phyloP scores from a whole-genome alignment of 2,113 vertebrate genomes.

The Abramis brama region DNA sequence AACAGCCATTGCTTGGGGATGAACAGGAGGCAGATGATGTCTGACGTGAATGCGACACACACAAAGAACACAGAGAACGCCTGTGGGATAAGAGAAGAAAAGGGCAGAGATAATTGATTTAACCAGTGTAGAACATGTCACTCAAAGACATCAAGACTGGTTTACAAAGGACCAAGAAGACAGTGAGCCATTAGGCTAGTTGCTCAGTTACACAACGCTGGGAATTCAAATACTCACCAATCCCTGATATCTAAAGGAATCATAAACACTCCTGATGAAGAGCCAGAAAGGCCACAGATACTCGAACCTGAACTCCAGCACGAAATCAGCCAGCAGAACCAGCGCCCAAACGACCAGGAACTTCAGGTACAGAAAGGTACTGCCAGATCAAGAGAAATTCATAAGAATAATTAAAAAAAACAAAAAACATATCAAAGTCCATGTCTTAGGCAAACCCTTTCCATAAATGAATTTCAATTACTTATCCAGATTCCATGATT shows the following conservation, averaged over 20 bases:
- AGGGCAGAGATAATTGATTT: not conserved
- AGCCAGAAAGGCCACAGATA: conserved; percentile 99
- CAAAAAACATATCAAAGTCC: no score
- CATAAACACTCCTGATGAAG: conserved; percentile 97
- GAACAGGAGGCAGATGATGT: conserved; percentile 99
- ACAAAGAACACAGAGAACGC: conserved; percentile 99
- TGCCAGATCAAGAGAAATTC: conserved; percentile 63
- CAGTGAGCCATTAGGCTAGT: not conserved
- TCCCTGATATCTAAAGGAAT: conserved; percentile 99
- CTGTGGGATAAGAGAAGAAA: conserved; percentile 68
- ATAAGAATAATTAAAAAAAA: not conserved
- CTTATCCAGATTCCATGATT: no score
- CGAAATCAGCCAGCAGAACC: conserved; percentile 95
- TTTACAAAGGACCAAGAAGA: not conserved
- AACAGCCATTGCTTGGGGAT: conserved; percentile 99
- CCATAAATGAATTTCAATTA: not conserved
- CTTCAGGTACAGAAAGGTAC: conserved; percentile 97
- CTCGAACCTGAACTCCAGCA: conserved; percentile 98
- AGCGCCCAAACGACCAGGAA: conserved; percentile 98
- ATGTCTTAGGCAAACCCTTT: not conserved
- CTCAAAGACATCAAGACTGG: not conserved
- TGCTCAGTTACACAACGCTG: not conserved
- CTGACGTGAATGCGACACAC: conserved; percentile 97
- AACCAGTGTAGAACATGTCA: not conserved
- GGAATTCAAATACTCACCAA: conserved; percentile 82